Evolutionary conservation across 2,113 vertebrate species (phyloP).

Genomic region (Argyrosomus japonicus): DNA sequence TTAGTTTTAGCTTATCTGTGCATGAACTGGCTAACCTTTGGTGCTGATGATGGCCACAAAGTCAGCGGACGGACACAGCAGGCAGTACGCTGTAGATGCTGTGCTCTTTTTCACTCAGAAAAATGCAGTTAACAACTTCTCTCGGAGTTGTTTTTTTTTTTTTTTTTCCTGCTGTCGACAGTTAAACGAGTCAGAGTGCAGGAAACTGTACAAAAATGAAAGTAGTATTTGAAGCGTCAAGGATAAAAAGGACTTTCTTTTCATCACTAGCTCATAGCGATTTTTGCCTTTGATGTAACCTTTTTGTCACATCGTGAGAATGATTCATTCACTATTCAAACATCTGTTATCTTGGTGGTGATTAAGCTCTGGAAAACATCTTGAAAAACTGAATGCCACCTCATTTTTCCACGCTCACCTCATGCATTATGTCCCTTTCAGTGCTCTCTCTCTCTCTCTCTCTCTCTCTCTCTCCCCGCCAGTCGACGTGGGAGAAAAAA

Average conservation of each 20-base stretch:
- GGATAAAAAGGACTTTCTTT: neutral
- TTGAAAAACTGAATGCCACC: constrained; percentile 6
- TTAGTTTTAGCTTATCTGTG: constrained; percentile 44
- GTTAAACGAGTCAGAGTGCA: neutral
- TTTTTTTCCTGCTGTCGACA: constrained; percentile 5
- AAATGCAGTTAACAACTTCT: neutral
- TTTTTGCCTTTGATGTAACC: neutral
- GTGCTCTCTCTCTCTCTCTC: neutral
- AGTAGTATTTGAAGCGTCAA: neutral
- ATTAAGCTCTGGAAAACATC: constrained; percentile 32
- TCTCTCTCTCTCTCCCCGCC: too few species aligned
- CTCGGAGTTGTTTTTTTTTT: neutral
- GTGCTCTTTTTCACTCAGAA: constrained; percentile 23
- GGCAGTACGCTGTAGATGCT: neutral
- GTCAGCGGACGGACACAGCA: neutral
- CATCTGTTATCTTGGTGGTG: constrained; percentile 4
- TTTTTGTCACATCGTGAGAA: neutral
- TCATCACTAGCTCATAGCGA: neutral
- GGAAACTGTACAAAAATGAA: neutral
- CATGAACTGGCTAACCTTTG: neutral
- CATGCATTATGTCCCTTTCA: neutral
- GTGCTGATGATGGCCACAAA: neutral
- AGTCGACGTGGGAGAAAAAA: constrained; percentile 5
- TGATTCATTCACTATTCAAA: constrained; percentile 14
- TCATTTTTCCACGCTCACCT: constrained; percentile 43